Evolutionary conservation across 2,888 invertebrate species (phyloP), one percentile per base, ranked within the genome.

Genomic region (Callosobruchus maculatus): DNA sequence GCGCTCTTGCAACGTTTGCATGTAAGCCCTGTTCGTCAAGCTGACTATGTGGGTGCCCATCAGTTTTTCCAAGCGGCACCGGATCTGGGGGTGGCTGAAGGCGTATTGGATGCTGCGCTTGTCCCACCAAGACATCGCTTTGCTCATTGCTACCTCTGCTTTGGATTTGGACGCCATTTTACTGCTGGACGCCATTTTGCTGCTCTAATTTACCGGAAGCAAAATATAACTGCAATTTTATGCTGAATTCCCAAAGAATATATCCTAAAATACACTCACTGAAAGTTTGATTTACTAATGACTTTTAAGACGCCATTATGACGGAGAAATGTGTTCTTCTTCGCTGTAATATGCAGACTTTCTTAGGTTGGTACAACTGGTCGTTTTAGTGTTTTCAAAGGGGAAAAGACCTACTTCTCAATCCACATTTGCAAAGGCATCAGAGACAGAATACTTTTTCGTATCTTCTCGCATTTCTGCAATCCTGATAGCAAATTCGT

Each of bases 1-100:
- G 70, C 91, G 87, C 68, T 91, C 89, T 83, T 92, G 91, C 72
- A 93, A 88, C 26, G 89, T 89, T 76, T 89, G 90, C 92, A 94
- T 93, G 86, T 91, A 93, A 76, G 87, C 88, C 80, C 92, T 89
- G 85, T 93, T 93, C 0, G 92, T 93, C 74, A 93, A 88, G 80
- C 89, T 89, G 73, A 93, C 92, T 80, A 92, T 87, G 85, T 92
- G 92, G 30, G 90, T 90, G 72, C 92, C 93, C 93, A 93, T 93
- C 76, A 92, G 89, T 86, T 90, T 90, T 86, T 93, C 93, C 82
- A 93, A 86, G 22, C 91, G 89, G 70, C 91, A 89, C 73, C 91
- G 89, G 75, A 92, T 91, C 83, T 90, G 89, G 68, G 91, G 91
- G 84, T 91, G 90, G 83, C 89, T 88, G 87, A 92, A 92, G 77